These are phyloP conservation scores for Pristionchus fissidentatus DNA, from an alignment of 2,888 invertebrate genomes.

Conservation along the genomic window DNA sequence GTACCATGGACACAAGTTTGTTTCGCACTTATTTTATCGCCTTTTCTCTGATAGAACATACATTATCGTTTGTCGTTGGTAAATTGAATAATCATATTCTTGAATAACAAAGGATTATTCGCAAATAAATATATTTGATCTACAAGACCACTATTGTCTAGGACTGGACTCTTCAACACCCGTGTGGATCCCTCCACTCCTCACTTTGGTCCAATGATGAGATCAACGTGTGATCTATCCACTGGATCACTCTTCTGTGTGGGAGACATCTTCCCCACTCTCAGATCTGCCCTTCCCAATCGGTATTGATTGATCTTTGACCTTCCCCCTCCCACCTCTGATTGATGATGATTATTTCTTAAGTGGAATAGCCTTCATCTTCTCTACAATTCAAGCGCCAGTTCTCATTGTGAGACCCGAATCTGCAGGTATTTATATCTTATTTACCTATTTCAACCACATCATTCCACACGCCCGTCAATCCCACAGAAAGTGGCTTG, in stretches of 20 bases:
- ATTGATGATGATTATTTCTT: constrained; percentile 26
- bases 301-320: background rate
- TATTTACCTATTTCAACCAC: too few species aligned
- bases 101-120: background rate
- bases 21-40: background rate
- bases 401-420: constrained; percentile 59
- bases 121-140: background rate
- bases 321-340: background rate
- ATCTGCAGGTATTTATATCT: constrained; percentile 51
- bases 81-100: too few species aligned
- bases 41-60: too few species aligned
- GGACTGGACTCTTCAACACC: constrained; percentile 72
- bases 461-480: too few species aligned
- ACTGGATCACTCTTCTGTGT: constrained; percentile 67
- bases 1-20: constrained; percentile 72
- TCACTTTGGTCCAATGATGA: constrained; percentile 74
- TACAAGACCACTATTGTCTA: constrained; percentile 44
- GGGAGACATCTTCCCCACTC: constrained; percentile 73
- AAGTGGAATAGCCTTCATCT: constrained; percentile 62
- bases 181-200: constrained; percentile 72
- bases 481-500: background rate
- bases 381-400: constrained; percentile 62
- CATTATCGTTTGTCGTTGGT: background rate
- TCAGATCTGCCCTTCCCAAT: constrained; percentile 60
- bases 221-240: constrained; percentile 67